These are phyloP conservation scores for Porites lobata DNA, from an alignment of 92 coral and sea anemone species.

Conservation along the genomic window DNA sequence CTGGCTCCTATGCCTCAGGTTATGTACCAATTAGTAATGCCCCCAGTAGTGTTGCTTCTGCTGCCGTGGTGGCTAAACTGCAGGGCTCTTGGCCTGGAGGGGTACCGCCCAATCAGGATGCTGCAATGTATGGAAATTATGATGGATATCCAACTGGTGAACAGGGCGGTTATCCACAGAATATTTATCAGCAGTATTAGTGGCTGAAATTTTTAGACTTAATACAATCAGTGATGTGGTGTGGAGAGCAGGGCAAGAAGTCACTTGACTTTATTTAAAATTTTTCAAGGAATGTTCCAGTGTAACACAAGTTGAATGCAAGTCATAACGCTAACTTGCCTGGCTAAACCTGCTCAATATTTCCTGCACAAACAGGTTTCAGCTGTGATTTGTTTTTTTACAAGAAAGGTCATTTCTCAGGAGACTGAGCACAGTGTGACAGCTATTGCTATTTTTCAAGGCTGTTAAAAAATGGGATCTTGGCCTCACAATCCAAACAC, in stretches of 20 bases:
- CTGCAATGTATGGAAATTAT: constrained; percentile 89
- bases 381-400: no score
- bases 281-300: no score
- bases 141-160: constrained; percentile 89
- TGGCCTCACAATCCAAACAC: constrained; percentile 12
- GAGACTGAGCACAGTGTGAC: neutral
- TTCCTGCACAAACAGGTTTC: no score
- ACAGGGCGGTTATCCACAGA: constrained; percentile 89
- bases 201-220: constrained; percentile 20
- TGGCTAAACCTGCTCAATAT: no score
- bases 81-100: constrained; percentile 93
- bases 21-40: constrained; percentile 92
- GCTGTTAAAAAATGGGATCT: neutral
- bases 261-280: no score
- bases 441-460: neutral
- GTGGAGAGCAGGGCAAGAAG: constrained; percentile 5
- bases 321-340: no score
- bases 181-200: constrained; percentile 90
- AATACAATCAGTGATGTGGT: constrained; percentile 20
- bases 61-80: constrained; percentile 93
- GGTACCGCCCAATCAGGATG: constrained; percentile 91
- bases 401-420: neutral
- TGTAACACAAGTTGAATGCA: no score
- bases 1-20: constrained; percentile 85
- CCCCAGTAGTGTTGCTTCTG: constrained; percentile 85